Base-by-base conservation (phyloP, 2,797 vertebrate genomes). In the Sternarchorhynchus goeldii region DNA sequence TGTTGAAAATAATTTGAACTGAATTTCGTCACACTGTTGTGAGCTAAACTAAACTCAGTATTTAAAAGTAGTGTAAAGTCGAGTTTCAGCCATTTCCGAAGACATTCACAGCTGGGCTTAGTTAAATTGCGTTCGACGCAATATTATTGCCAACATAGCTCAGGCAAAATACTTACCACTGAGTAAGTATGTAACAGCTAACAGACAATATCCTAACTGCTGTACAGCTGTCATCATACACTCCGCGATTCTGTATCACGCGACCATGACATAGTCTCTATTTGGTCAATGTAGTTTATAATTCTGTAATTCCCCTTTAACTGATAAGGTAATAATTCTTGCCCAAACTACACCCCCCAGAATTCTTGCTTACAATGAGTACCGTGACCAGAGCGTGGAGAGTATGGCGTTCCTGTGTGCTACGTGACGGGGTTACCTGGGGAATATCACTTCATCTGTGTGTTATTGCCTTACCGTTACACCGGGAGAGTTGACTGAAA, bases 231-330 rank as follows among this genome's bases (percentile, higher is more conserved):
- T 60, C 53, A 34, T 6, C n/a, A 17, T 32, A 62, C 64, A 76
- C 66, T 60, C 73, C 57, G 6, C 62, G 18, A n/a, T n/a, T 77
- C 63, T 17, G 59, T 60, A 79, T 85, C 88, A 91, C 74, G 81
- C 18, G 85, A 87, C 78, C 31, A 1, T 62, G 14, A 2, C 16
- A 21, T 0, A 69, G 3, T 29, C 12, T 85, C 2, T 67, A 77
- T 75, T 12, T 90, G 89, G 92, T 78, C 85, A 18, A 6, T 91
- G 92, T 88, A 90, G 91, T 92, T 84, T 82, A 0, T 55, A 7
- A 6, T 59, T 31, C 32, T 39, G 7, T 0, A 6, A 2, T 2
- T 20, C 45, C 17, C 6, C 1, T 34, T 66, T 2, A 2, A 39
- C 7, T 4, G 5, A 6, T 20, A 31, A 10, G 2, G 6, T 2